These are phyloP conservation scores for Cinara cedri DNA, from an alignment of 2,888 invertebrate species.

Conservation along the genomic window DNA sequence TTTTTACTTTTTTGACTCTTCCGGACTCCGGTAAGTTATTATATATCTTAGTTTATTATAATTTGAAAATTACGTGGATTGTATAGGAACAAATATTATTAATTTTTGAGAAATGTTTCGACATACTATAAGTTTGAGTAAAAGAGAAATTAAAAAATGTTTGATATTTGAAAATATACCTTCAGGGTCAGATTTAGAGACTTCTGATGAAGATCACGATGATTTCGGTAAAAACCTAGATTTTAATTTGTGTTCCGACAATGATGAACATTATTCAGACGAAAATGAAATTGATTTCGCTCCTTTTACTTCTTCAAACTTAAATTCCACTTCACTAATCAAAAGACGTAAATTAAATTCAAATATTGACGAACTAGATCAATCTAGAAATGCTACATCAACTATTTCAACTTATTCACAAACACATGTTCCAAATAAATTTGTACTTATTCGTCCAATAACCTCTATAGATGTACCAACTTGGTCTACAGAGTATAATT, in stretches of 20 bases:
- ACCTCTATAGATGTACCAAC: background rate
- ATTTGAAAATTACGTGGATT: conserved; percentile 7
- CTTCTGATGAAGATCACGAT: background rate
- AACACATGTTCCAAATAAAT: background rate
- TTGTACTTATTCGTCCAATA: background rate
- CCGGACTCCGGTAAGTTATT: background rate
- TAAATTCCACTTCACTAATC: background rate
- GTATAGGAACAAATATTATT: conserved; percentile 12
- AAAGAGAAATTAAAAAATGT: conserved; percentile 9
- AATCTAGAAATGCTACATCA: background rate
- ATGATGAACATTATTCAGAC: background rate
- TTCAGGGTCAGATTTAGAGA: background rate
- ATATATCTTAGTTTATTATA: conserved; percentile 6
- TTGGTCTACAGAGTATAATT: background rate
- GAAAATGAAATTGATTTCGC: conserved; percentile 11
- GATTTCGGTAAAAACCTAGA: background rate
- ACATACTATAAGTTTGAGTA: background rate
- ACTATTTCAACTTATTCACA: background rate
- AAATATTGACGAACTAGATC: background rate
- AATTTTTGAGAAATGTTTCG: conserved; percentile 10
- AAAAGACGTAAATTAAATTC: conserved; percentile 8
- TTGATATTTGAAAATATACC: background rate
- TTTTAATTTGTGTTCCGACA: background rate
- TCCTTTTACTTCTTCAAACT: conserved; percentile 12
- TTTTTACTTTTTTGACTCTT: background rate